These are phyloP conservation scores for Pelmatolapia mariae DNA, from an alignment of 2,113 vertebrate genomes.

Conservation along the genomic window DNA sequence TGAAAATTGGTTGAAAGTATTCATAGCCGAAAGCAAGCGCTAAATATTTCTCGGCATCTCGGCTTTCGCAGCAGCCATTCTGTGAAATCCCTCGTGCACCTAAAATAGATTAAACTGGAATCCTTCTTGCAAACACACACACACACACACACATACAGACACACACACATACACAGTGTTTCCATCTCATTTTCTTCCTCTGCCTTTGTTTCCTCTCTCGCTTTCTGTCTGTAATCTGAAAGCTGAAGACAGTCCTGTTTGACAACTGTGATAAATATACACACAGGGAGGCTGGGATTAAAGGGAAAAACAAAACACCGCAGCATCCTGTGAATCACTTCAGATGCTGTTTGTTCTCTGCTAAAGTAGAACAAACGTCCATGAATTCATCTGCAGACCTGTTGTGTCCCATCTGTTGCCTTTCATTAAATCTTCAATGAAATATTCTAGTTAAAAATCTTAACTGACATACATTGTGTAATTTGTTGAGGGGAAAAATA, in stretches of 20 bases:
- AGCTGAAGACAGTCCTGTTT: constrained; percentile 28
- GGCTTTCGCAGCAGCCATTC: background rate
- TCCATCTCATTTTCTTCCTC: background rate
- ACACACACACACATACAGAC: background rate
- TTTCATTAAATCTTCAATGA: background rate
- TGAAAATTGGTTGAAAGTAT: background rate
- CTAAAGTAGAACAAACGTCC: constrained; percentile 12
- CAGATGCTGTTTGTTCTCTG: constrained; percentile 30
- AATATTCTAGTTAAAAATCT: background rate
- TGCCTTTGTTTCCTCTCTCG: background rate
- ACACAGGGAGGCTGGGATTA: constrained; percentile 32
- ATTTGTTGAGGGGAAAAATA: background rate
- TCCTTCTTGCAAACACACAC: background rate
- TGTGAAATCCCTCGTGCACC: background rate
- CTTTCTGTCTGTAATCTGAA: constrained; percentile 16
- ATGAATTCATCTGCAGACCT: background rate
- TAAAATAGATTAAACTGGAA: constrained; percentile 3
- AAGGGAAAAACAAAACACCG: constrained; percentile 20
- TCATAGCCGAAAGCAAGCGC: background rate
- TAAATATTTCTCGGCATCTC: background rate
- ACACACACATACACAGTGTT: background rate
- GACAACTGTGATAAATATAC: constrained; percentile 41
- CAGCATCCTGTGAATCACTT: constrained; percentile 16
- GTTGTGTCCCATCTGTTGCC: constrained; percentile 15
- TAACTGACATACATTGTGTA: background rate